Percentiles rank a stretch among this genome's conserved stretches.
phyloP scores from a whole-genome alignment of 2,113 vertebrate genomes.

The Cynopterus brachyotis region DNA sequence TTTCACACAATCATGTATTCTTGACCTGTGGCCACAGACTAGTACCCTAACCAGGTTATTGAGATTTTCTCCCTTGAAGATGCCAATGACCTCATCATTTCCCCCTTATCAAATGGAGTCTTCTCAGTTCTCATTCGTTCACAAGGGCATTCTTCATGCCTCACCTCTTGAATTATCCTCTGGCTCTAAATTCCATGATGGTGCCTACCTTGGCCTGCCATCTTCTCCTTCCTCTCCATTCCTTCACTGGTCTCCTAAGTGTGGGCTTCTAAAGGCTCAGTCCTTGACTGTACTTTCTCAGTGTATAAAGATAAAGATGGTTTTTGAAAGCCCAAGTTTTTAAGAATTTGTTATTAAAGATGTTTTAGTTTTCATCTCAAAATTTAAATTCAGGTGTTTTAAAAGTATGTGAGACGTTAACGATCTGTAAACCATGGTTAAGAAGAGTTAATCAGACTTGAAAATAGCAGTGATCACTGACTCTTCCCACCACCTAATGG shows the following conservation, averaged over 20 bases:
- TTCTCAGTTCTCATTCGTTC: neutral
- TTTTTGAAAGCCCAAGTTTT: neutral
- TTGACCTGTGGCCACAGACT: neutral
- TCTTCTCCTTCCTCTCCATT: neutral
- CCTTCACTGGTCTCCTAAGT: neutral
- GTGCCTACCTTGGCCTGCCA: too few relatives aligned
- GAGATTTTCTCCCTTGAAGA: neutral
- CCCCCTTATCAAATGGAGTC: neutral
- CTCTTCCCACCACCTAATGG: neutral
- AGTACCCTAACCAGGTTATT: neutral
- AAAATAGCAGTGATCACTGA: neutral
- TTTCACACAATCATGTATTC: neutral
- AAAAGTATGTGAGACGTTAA: neutral
- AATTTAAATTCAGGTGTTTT: neutral
- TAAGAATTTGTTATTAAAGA: neutral
- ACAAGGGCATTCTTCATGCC: neutral
- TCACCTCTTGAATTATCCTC: neutral
- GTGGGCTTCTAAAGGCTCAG: neutral
- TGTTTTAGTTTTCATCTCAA: neutral
- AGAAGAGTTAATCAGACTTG: neutral
- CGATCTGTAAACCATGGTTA: neutral
- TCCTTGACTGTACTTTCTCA: neutral
- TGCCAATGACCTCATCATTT: neutral
- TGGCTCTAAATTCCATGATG: neutral
- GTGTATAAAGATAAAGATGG: neutral